Evolutionary conservation across 2,888 invertebrate genomes (phyloP).

Genomic region (Epistrophe grossulariae): DNA sequence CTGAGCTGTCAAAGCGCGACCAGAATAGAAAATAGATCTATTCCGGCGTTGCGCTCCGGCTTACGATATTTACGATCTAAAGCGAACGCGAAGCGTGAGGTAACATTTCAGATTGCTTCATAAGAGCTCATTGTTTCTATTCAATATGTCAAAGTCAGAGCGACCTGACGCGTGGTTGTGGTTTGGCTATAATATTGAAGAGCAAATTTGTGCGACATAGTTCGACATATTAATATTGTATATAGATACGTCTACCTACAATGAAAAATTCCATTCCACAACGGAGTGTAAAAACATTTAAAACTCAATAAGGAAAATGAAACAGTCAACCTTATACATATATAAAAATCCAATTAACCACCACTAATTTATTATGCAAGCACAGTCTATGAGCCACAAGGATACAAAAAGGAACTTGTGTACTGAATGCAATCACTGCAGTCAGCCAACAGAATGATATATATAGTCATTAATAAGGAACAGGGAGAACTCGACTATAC

Average conservation of each 20-base stretch:
- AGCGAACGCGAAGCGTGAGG: too few relatives aligned
- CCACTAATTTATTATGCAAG: slow-evolving; percentile 15
- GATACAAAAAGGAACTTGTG: background rate
- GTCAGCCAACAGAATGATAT: background rate
- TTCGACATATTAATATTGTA: background rate
- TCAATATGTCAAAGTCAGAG: too few relatives aligned
- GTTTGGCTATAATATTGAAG: too few relatives aligned
- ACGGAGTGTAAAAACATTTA: background rate
- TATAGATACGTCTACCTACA: background rate
- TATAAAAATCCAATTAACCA: background rate
- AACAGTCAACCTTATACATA: background rate
- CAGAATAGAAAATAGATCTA: too few relatives aligned
- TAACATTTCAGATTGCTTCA: too few relatives aligned
- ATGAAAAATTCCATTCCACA: background rate
- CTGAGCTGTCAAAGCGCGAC: too few relatives aligned
- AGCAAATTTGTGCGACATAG: background rate
- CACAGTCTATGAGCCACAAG: too few relatives aligned
- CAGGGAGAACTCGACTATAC: too few relatives aligned
- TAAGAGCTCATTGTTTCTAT: too few relatives aligned
- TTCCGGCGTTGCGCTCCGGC: too few relatives aligned
- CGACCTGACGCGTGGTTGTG: too few relatives aligned
- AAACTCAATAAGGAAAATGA: slow-evolving; percentile 6
- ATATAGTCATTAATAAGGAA: background rate
- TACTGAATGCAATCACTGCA: background rate
- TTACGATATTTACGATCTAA: too few relatives aligned